Evolutionary conservation across 2,797 vertebrate species (phyloP), one percentile per base, ranked within the genome.

Genomic region (Cirrhinus molitorella): DNA sequence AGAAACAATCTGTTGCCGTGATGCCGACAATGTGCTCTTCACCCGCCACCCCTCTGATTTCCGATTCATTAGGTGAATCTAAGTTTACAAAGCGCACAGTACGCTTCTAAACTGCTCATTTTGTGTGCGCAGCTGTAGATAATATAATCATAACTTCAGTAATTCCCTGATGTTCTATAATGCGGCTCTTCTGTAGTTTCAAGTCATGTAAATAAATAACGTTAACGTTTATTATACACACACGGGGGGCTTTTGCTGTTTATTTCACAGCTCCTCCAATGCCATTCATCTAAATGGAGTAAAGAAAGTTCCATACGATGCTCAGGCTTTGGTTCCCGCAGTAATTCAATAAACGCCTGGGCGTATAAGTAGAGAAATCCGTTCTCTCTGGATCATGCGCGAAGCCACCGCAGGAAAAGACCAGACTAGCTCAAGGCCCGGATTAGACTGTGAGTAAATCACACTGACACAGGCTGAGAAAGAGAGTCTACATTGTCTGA

Each of bases 361-460:
- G 72, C 49, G 72, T 75, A 55, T 66, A 82, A 75, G 45, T 76
- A 25, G 34, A 45, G 45, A 83, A 75, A 68, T 76, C 73, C 8
- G 61, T 76, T 83, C 72, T 76, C 61, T 43, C 25, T 75, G 49
- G 72, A 83, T 83, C 63, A 19, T 16, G 23, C 14, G 1, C 31
- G 49, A 83, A 83, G 17, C 25, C 3, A 45, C 79, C 66, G 25
- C 34, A 40, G 74, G 75, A 83, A 65, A 83, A 31, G 53, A 51
- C 45, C 47, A 80, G 81, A 83, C 70, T 53, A 83, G 55, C 67
- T 61, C 37, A 79, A 83, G 68, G 66, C 80, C 81, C 4, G 68
- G 75, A 80, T 74, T 49, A 83, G 76, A 63, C 65, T 65, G 77
- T n/a, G 51, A 83, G 83, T 80, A 76, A 87, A 85, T 85, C 86